These are phyloP conservation scores for Arctopsyche grandis DNA, from an alignment of 1,140 invertebrate genomes.

Conservation along the genomic window DNA sequence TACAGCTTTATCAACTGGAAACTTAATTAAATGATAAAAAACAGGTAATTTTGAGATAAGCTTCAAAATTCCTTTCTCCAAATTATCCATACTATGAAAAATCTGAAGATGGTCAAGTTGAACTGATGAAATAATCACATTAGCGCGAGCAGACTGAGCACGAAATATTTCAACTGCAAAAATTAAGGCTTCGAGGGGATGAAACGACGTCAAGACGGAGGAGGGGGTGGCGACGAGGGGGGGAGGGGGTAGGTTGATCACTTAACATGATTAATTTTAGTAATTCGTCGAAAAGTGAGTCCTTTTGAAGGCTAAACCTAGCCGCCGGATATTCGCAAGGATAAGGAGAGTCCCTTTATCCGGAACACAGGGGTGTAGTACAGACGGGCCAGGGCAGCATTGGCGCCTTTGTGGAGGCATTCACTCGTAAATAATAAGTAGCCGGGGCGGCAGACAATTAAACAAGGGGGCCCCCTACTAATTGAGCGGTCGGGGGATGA, in stretches of 20 bases:
- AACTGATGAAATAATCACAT: conserved; percentile 1
- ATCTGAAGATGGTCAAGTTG: not conserved
- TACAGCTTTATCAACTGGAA: too few species aligned
- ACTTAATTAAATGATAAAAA: too few species aligned
- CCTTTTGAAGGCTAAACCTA: conserved; percentile 15
- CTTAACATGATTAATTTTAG: conserved; percentile 54
- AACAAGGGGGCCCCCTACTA: conserved; percentile 14
- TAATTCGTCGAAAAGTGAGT: conserved; percentile 38
- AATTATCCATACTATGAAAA: too few species aligned
- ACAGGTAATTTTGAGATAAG: too few species aligned
- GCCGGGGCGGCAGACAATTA: conserved; percentile 40
- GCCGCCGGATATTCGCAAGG: conserved; percentile 10
- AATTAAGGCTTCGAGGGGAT: not conserved
- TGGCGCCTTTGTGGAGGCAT: conserved; percentile 34
- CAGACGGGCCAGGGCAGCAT: conserved; percentile 15
- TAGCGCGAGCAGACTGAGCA: not conserved
- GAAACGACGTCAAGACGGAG: not conserved
- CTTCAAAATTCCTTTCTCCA: too few species aligned
- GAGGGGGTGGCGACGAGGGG: not conserved
- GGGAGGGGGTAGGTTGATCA: conserved; percentile 35
- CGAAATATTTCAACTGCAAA: conserved; percentile 4
- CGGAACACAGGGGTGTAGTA: not conserved
- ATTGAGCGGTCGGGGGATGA: conserved; percentile 17
- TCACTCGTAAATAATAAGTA: conserved; percentile 45
- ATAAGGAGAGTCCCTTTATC: not conserved